These are phyloP conservation scores for Bombus confusus DNA, from an alignment of 1,140 invertebrate genomes.

Conservation along the genomic window DNA sequence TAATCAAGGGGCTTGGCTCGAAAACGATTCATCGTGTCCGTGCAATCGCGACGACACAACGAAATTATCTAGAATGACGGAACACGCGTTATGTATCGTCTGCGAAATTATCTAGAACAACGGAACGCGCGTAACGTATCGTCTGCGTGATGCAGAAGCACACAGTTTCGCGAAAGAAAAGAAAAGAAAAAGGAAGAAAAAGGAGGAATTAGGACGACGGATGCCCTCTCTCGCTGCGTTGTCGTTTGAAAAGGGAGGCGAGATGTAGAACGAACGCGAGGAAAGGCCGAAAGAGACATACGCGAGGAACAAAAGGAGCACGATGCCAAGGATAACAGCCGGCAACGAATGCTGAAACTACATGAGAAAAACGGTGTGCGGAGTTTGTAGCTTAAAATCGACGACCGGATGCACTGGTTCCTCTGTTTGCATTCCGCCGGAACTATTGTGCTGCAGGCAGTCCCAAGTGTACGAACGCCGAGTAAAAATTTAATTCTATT, in stretches of 20 bases:
- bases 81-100: background rate
- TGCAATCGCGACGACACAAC: conserved; percentile 21
- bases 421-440: conserved; percentile 7
- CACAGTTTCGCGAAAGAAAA: background rate
- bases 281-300: background rate
- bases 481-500: conserved; percentile 26
- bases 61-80: conserved; percentile 14
- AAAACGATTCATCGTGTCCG: conserved; percentile 33
- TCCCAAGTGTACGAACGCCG: too few species aligned
- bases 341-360: background rate
- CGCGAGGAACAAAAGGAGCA: background rate
- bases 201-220: background rate
- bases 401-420: background rate
- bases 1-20: conserved; percentile 52
- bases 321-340: background rate
- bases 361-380: background rate
- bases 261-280: background rate
- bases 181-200: background rate
- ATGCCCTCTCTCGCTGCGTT: background rate
- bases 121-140: background rate
- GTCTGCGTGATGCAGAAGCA: background rate
- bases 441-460: conserved; percentile 6
- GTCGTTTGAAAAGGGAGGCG: background rate
- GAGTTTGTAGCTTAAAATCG: conserved; percentile 12
- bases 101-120: background rate